Evolutionary conservation across 1,140 invertebrate genomes (phyloP), one percentile per base, ranked within the genome.

Genomic region (Coelopa frigida): DNA sequence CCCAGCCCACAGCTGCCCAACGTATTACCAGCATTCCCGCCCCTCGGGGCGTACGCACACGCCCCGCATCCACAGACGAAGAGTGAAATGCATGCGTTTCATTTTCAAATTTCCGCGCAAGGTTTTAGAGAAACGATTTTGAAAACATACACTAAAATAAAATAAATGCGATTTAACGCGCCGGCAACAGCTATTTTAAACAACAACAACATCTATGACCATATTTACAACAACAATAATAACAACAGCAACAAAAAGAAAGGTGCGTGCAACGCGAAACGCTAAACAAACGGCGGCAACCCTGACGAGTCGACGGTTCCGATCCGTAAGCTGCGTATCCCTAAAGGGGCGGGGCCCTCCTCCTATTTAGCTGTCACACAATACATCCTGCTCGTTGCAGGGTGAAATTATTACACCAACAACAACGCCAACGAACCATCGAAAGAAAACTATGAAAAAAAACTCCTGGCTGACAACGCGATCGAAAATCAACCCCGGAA

Each of bases 331-430:
- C 22, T 20, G 44, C 44, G 26, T 46, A 39, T 46, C 44, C 44
- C 36, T 46, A 39, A 46, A 46, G 36, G 27, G 44, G 44, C 44
- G 44, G 27, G 38, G 22, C 18, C 33, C 44, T 8, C 44, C 35
- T 46, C 33, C 44, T 46, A 36, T 46, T 37, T 46, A 36, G 33
- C 44, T 46, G 24, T 43, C 40, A 40, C 26, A 27, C 20, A 8
- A 29, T 29, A 42, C 40, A 42, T 42, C 40, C 40, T 42, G 40
- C 15, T 23, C 10, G 5, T 42, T 29, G 21, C 22, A 26, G 6
- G 20, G 20, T 42, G 24, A 42, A 24, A 17, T 42, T 42, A 29
- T 29, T 29, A 4, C 26, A 42, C 32, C 21, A 29, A 20, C 15
- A 15, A 14, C 22, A 37, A 37, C 22, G 22, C 18, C 5, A 15